Percentiles rank a stretch among this genome's conserved stretches.
These are phyloP conservation scores for Agriotes lineatus DNA, from an alignment of 2,888 invertebrate genomes.

Conservation along the genomic window DNA sequence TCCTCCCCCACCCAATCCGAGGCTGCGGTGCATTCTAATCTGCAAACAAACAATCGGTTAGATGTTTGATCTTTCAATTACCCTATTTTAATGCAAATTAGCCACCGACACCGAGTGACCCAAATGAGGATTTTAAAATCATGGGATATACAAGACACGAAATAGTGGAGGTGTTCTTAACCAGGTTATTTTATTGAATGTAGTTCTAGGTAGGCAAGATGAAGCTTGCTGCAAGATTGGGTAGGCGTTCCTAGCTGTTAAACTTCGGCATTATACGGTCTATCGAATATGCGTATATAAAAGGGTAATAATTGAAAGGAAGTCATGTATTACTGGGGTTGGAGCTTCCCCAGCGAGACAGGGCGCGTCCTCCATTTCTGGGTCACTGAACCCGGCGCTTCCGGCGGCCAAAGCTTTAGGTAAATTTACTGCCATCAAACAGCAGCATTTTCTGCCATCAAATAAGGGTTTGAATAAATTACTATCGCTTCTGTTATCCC, in stretches of 20 bases:
- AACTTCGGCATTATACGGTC: slow-evolving; percentile 5
- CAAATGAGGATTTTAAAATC: neutral
- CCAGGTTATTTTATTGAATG: no score
- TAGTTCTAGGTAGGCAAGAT: no score
- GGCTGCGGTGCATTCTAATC: slow-evolving; percentile 55
- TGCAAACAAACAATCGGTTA: slow-evolving; percentile 70
- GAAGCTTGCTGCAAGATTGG: no score
- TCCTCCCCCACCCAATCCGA: slow-evolving; percentile 54
- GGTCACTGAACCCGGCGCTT: slow-evolving; percentile 26
- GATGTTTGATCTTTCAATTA: slow-evolving; percentile 60
- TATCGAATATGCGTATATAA: slow-evolving; percentile 10
- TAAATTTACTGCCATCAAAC: slow-evolving; percentile 18
- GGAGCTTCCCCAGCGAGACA: slow-evolving; percentile 11
- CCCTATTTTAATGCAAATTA: no score
- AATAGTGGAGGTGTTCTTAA: no score
- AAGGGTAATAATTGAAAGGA: slow-evolving; percentile 27
- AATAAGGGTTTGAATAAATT: slow-evolving; percentile 10
- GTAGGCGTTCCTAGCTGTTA: neutral
- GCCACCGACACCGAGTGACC: no score
- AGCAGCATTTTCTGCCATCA: slow-evolving; percentile 2
- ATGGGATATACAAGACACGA: no score
- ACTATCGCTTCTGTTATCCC: neutral
- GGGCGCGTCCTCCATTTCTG: slow-evolving; percentile 21
- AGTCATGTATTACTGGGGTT: slow-evolving; percentile 21
- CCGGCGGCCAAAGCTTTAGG: slow-evolving; percentile 16